Conservation (phyloP, 2,113 vertebrate species). For the Pseudopipra pipra region DNA sequence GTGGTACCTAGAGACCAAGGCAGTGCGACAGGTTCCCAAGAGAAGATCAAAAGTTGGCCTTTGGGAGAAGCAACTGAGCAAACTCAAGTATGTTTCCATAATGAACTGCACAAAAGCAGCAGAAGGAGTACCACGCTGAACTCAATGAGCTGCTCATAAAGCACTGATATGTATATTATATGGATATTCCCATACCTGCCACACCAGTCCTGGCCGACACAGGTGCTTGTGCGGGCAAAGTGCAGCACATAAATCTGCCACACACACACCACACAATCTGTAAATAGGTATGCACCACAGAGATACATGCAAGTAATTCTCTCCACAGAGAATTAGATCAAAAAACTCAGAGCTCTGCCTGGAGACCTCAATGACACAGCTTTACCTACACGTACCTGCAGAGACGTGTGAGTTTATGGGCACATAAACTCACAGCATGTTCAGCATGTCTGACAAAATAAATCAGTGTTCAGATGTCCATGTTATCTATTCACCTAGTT, state of each 20-base stretch:
- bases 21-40: constrained; percentile 67
- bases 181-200: constrained; percentile 12
- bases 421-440: too few species aligned
- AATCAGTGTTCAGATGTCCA: fast-evolving
- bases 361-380: fast-evolving
- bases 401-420: not conserved
- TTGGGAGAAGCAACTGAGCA: constrained; percentile 50
- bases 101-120: constrained; percentile 45
- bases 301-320: not conserved
- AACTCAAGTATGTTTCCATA: constrained; percentile 54
- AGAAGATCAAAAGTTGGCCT: constrained; percentile 72
- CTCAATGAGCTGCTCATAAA: constrained; percentile 36
- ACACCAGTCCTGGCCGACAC: not conserved
- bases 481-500: not conserved
- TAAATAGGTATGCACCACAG: not conserved
- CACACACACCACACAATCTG: fast-evolving
- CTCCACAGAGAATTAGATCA: not conserved
- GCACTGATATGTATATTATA: constrained; percentile 47
- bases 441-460: not conserved
- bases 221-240: not conserved
- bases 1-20: constrained; percentile 60
- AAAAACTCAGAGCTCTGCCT: not conserved
- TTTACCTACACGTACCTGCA: not conserved
- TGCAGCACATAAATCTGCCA: not conserved
- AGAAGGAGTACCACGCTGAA: not conserved